Base-by-base conservation (phyloP, 2,888 invertebrate species). In the Ochropacha duplaris region DNA sequence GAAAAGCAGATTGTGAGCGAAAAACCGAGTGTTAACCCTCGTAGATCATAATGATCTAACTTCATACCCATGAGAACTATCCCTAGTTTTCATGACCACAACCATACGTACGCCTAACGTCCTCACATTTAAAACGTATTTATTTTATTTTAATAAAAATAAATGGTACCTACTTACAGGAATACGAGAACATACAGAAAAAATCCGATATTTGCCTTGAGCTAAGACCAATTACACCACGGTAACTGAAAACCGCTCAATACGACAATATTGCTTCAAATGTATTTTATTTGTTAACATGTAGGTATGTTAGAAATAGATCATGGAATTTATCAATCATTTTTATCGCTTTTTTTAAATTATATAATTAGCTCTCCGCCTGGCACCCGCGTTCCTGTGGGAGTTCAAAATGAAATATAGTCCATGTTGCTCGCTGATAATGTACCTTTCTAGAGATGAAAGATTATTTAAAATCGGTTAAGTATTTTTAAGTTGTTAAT, bases 31-130 rank as follows among this genome's bases (percentile, higher is more conserved):
- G 24, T 14, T 50, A 34, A 22, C 52, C 31, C 52, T 52, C 22
- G 52, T 52, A 52, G 57, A 59, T 62, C 60, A 63, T 69, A 71
- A 69, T 69, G 62, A 64, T 62, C 60, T 49, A 58, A 69, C 60
- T 62, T 65, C 57, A 54, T 65, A 68, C 69, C 59, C 71, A 8
- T 9, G 68, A 65, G 71, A 65, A 54, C 62, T 61, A 52, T 64
- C 54, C 54, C 59, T 61, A 68, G 60, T 57, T 52, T 65, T 44
- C 59, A 52, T 52, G 31, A 52, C 34, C 26, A 50, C 28, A 16
- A n/a, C 26, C 28, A 26, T 28, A 52, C 52, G 22, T 19, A 22
- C 19, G 19, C 31, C 31, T 31, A 4, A 31, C 19, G 12, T n/a
- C 4, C 11, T 16, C 50, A 50, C n/a, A 16, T 51, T 16, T 19